phyloP scores from a whole-genome alignment of 2,888 invertebrate genomes.

The Tachina lurida region DNA sequence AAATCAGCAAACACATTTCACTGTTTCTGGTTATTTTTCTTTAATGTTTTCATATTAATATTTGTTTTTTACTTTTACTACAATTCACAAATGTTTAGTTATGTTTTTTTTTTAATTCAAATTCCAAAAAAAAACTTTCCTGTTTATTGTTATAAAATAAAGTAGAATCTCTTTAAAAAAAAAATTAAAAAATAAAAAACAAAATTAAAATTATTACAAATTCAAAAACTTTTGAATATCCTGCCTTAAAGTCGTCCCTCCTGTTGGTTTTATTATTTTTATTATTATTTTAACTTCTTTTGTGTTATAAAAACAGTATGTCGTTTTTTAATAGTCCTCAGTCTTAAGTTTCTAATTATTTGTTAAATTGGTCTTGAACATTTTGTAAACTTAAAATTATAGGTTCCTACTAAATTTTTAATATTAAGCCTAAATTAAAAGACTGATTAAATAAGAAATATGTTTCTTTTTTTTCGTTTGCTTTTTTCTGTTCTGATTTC shows the following conservation, averaged over 20 bases:
- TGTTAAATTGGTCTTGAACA: background rate
- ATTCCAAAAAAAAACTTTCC: conserved; percentile 38
- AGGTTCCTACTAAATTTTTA: background rate
- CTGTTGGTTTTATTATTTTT: background rate
- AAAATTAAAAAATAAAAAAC: conserved; percentile 10
- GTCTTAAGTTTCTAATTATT: background rate
- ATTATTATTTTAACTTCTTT: background rate
- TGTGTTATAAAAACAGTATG: conserved; percentile 1
- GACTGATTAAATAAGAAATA: background rate
- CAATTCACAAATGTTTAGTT: conserved; percentile 48
- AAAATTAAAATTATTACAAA: conserved; percentile 22
- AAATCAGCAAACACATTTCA: conserved; percentile 34
- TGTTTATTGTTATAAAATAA: conserved; percentile 72
- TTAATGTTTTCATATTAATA: conserved; percentile 20
- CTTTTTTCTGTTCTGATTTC: background rate
- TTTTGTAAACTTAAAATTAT: background rate
- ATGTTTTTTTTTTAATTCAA: conserved; percentile 21
- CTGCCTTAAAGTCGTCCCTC: background rate
- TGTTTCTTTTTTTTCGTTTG: background rate
- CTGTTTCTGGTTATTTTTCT: conserved; percentile 27
- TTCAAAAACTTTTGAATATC: conserved; percentile 33
- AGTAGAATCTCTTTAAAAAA: conserved; percentile 65
- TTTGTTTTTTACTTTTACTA: conserved; percentile 13
- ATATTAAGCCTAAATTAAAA: background rate
- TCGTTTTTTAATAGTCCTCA: background rate